phyloP scores from a whole-genome alignment of 2,797 vertebrate species.

The Poecilia velifera region DNA sequence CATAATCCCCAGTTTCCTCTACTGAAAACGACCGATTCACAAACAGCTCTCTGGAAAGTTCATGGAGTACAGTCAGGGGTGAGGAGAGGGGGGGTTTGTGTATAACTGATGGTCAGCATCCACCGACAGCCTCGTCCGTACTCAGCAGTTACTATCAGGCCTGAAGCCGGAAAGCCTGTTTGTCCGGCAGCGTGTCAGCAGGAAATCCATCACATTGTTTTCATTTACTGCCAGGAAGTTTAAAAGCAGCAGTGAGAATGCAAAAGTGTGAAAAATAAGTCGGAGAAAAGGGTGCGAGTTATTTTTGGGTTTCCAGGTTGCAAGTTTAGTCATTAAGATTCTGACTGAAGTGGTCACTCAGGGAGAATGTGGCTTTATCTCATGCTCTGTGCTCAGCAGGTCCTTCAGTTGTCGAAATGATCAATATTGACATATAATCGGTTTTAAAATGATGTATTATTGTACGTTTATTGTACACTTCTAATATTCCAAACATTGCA shows the following conservation, averaged over 20 bases:
- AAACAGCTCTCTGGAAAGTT: conserved; percentile 54
- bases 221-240: conserved; percentile 20
- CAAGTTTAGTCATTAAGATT: neutral
- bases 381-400: neutral
- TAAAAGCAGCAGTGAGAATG: conserved; percentile 4
- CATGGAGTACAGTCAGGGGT: conserved; percentile 27
- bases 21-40: conserved; percentile 58
- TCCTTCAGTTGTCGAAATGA: neutral
- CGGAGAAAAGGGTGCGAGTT: too few species aligned
- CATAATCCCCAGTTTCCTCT: conserved; percentile 62
- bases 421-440: neutral
- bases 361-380: neutral
- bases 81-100: conserved; percentile 18
- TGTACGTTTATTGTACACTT: neutral
- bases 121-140: conserved; percentile 35
- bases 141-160: conserved; percentile 55
- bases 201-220: conserved; percentile 40
- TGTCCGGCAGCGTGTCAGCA: neutral
- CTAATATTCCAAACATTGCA: neutral
- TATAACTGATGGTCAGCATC: conserved; percentile 46
- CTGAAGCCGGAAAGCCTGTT: conserved; percentile 37
- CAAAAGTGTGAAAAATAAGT: neutral
- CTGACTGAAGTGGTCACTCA: neutral
- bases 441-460: neutral
- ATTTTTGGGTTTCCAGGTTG: conserved; percentile 2